These are phyloP conservation scores for Tetragonula carbonaria DNA, from an alignment of 2,888 invertebrate species.

Conservation along the genomic window DNA sequence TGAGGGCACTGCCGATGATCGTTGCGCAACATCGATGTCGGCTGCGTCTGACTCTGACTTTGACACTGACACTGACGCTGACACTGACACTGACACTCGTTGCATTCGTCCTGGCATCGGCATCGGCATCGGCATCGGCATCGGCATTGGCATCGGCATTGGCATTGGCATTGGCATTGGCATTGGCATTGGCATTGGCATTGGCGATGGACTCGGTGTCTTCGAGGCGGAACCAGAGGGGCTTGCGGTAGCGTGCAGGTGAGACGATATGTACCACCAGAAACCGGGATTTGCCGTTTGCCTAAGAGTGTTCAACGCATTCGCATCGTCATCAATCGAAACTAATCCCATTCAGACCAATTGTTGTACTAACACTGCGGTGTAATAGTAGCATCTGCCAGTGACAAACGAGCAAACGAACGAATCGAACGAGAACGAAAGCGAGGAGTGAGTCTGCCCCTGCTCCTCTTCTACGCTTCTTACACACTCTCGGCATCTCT, in stretches of 20 bases:
- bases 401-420: conserved; percentile 20
- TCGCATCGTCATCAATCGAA: conserved; percentile 62
- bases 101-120: conserved; percentile 26
- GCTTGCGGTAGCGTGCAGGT: conserved; percentile 80
- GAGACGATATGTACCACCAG: conserved; percentile 84
- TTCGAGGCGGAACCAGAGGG: conserved; percentile 81
- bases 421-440: conserved; percentile 29
- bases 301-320: conserved; percentile 77
- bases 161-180: conserved; percentile 47
- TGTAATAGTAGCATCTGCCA: conserved; percentile 18
- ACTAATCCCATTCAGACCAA: neutral
- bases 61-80: conserved; percentile 40
- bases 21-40: conserved; percentile 37
- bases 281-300: conserved; percentile 82
- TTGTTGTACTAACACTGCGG: conserved; percentile 2
- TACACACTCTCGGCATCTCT: neutral
- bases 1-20: conserved; percentile 41
- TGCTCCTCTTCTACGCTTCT: conserved; percentile 14
- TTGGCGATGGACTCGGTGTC: conserved; percentile 79
- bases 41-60: conserved; percentile 28
- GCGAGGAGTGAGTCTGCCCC: conserved; percentile 17
- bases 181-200: conserved; percentile 53
- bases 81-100: conserved; percentile 21
- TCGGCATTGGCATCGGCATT: conserved; percentile 41
- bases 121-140: conserved; percentile 50